phyloP scores from a whole-genome alignment of 2,113 vertebrate species.

The Diphyllodes magnificus region DNA sequence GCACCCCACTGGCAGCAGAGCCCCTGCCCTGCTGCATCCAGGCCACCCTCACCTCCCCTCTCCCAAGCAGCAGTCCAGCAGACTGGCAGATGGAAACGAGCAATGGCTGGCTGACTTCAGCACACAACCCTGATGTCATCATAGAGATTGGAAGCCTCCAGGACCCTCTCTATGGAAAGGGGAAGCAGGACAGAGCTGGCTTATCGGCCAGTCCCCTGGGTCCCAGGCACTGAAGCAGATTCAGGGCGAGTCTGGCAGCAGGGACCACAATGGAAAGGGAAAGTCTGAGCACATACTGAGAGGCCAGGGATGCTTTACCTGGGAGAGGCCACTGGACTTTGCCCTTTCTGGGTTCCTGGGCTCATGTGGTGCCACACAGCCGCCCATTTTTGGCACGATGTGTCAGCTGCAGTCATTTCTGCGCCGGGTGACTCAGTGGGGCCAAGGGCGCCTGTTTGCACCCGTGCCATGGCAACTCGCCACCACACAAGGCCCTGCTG shows the following conservation, averaged over 20 bases:
- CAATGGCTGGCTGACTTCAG: neutral
- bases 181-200: neutral
- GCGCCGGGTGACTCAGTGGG: neutral
- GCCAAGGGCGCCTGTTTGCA: neutral
- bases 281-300: fast-evolving
- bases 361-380: fast-evolving
- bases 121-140: neutral
- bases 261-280: neutral
- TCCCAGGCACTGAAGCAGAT: neutral
- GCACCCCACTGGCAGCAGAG: neutral
- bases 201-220: neutral
- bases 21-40: neutral
- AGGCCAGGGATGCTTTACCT: neutral
- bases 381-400: fast-evolving
- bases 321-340: neutral
- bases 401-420: neutral
- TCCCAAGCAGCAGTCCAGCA: neutral
- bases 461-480: neutral
- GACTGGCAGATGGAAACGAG: neutral
- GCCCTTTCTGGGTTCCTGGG: fast-evolving
- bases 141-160: neutral
- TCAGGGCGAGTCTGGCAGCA: fast-evolving
- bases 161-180: neutral
- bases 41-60: neutral
- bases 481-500: neutral